Percentiles rank a stretch among this genome's conserved stretches.
These are phyloP conservation scores for Phengaris alcon DNA, from an alignment of 2,888 invertebrate genomes.

Conservation along the genomic window DNA sequence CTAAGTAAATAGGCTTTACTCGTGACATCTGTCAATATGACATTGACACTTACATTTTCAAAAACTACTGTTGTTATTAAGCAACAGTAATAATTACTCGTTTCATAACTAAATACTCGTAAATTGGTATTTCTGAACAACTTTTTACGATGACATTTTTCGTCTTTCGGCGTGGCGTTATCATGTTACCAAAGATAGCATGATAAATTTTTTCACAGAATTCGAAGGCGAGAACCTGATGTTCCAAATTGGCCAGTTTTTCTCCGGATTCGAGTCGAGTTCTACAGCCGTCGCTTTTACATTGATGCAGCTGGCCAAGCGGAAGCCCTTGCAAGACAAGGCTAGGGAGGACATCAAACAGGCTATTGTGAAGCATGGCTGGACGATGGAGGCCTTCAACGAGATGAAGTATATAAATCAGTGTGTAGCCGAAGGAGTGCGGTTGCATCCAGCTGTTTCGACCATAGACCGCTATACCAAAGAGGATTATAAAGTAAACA, in stretches of 20 bases:
- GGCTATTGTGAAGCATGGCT: slow-evolving; percentile 40
- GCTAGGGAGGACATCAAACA: slow-evolving; percentile 38
- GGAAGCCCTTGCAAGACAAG: slow-evolving; percentile 36
- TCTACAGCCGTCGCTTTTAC: slow-evolving; percentile 41
- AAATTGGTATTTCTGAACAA: too few species aligned
- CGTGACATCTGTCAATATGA: too few species aligned
- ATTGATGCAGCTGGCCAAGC: slow-evolving; percentile 43
- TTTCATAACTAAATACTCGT: too few species aligned
- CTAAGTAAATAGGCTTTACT: too few species aligned
- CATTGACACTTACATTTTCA: too few species aligned
- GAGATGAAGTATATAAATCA: slow-evolving; percentile 45
- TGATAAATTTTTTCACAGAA: slow-evolving; percentile 34
- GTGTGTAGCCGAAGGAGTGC: slow-evolving; percentile 41
- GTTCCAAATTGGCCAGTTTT: slow-evolving; percentile 43
- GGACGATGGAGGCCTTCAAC: slow-evolving; percentile 42
- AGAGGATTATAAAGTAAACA: slow-evolving; percentile 37
- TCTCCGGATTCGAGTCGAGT: slow-evolving; percentile 46
- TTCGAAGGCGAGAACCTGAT: slow-evolving; percentile 44
- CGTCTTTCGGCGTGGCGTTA: too few species aligned
- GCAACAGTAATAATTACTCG: too few species aligned
- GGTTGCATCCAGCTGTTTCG: slow-evolving; percentile 42
- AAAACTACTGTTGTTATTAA: too few species aligned
- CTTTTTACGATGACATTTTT: too few species aligned
- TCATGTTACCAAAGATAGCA: too few species aligned
- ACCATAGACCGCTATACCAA: slow-evolving; percentile 39